A percentile compares a stretch with the other conserved stretches of the same genome.
Conservation (phyloP, 2,888 invertebrate species). For the Ichneumoninae sp. region DNA sequence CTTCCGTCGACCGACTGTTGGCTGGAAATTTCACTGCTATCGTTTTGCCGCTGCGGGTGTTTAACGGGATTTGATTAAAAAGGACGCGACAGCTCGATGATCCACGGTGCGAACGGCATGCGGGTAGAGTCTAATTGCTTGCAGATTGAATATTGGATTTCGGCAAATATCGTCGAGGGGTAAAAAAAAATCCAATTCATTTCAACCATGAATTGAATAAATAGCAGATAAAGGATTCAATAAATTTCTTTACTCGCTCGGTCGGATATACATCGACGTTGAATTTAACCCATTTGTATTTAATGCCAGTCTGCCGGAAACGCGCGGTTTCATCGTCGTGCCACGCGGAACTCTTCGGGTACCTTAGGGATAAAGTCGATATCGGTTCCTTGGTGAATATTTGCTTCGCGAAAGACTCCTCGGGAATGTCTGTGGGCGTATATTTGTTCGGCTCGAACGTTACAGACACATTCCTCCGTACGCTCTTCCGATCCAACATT, state of each 20-base stretch:
- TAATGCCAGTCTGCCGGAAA: neutral
- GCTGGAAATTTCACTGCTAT: neutral
- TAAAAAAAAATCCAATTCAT: neutral
- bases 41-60: neutral
- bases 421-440: neutral
- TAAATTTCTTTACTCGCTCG: neutral
- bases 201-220: slow-evolving; percentile 3
- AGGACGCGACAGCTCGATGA: neutral
- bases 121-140: slow-evolving; percentile 5
- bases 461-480: neutral
- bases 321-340: neutral
- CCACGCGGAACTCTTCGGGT: neutral
- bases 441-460: neutral
- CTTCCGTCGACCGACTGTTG: neutral
- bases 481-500: neutral
- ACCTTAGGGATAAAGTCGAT: neutral
- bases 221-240: neutral
- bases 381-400: slow-evolving; percentile 22
- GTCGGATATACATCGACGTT: neutral
- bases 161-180: neutral
- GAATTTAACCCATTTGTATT: neutral
- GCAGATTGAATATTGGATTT: slow-evolving; percentile 6
- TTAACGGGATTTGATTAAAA: neutral
- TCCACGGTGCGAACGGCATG: neutral
- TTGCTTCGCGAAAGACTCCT: slow-evolving; percentile 13